Base-by-base conservation (phyloP, 2,888 invertebrate species). In the Latrodectus elegans region DNA sequence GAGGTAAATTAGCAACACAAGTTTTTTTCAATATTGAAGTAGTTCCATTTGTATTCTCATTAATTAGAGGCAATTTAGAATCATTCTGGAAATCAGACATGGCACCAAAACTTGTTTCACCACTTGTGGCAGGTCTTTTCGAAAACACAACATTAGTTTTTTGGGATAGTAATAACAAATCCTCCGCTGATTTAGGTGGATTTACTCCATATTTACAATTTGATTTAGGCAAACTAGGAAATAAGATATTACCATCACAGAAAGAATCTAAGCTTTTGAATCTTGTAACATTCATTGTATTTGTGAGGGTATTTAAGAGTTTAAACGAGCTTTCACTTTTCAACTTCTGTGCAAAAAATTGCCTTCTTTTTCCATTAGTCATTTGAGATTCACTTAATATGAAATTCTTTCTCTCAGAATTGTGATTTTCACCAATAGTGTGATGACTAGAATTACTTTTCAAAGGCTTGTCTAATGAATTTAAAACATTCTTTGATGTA, bases 131-230 rank as follows among this genome's bases (percentile, higher is more conserved):
- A 71, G 26, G 14, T 38, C 74, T 83, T 22, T 64, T 79, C 0
- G 12, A 26, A 17, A 65, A 10, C 17, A 67, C 53, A 38, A 49
- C 60, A 10, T 75, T 22, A 8, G n/a, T 49, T 49, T 75, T 75
- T 75, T 60, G 22, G 22, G 11, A 55, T 15, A 26, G 26, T 55
- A 8, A 60, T 12, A 68, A 71, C 51, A 79, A 14, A 8, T 79
- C 65, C 15, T 75, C 82, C 38, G 82, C 68, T 22, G 83, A 83
- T 17, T 76, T 76, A 8, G 76, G 76, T 49, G 70, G 75, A 70
- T 22, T 53, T 17, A 4, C 53, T 1, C n/a, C 52, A 53, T 26
- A 70, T 26, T 52, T 68, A 17, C 22, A 38, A n/a, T 76, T 76
- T 2, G 12, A 15, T 51, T 67, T 77, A 8, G 52, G 51, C 22